Conservation (phyloP, 2,888 invertebrate species). For the Cantharis flavilabris region DNA sequence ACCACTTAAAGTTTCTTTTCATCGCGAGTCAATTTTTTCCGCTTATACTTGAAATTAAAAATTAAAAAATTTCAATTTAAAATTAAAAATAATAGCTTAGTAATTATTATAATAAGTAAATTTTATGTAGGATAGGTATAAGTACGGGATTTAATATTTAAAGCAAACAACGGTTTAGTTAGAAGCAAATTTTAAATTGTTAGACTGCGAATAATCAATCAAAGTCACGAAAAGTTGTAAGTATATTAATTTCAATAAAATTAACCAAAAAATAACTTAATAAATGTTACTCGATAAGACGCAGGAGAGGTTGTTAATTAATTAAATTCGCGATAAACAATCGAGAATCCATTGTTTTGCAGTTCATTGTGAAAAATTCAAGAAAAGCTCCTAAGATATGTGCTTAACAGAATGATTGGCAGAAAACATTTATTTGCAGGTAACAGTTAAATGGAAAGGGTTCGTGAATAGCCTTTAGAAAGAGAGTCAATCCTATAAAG, state of each 20-base stretch:
- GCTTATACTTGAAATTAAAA: constrained; percentile 11
- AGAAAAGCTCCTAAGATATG: not conserved
- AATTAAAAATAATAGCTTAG: not conserved
- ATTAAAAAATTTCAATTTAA: not conserved
- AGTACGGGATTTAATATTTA: not conserved
- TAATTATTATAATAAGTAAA: not conserved
- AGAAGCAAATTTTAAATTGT: not conserved
- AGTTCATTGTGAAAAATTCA: not conserved
- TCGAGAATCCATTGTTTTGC: not conserved
- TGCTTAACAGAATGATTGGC: constrained; percentile 5
- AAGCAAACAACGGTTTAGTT: not conserved
- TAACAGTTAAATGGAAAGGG: constrained; percentile 9
- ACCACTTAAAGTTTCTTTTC: constrained; percentile 27
- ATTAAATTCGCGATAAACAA: not conserved
- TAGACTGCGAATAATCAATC: not conserved
- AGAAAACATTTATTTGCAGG: constrained; percentile 9
- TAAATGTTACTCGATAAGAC: not conserved
- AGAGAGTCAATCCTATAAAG: constrained; percentile 1
- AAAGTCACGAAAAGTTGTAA: not conserved
- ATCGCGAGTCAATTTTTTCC: constrained; percentile 22
- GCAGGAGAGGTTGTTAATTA: not conserved
- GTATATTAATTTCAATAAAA: constrained; percentile 1
- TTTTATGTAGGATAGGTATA: not conserved
- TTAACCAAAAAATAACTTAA: not conserved
- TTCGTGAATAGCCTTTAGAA: constrained; percentile 9